A percentile compares a stretch with the other conserved stretches of the same genome.
phyloP scores from a whole-genome alignment of 2,797 vertebrate genomes.

The Fundulus diaphanus region DNA sequence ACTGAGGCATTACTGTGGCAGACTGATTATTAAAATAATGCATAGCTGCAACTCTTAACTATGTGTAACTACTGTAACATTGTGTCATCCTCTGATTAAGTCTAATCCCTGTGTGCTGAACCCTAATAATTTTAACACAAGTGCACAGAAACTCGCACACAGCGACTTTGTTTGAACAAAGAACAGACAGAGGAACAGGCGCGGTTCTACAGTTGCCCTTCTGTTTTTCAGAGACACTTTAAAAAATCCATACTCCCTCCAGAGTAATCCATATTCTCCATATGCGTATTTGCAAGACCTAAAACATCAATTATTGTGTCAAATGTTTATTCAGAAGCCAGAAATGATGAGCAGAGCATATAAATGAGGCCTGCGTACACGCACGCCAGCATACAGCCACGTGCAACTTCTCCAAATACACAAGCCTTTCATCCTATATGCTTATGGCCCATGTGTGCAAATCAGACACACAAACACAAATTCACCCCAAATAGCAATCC shows the following conservation, averaged over 20 bases:
- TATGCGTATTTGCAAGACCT: constrained; percentile 55
- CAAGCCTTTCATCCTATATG: neutral
- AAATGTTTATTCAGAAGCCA: constrained; percentile 57
- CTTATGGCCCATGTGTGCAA: neutral
- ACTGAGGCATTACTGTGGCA: no score
- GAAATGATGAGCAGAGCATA: constrained; percentile 45
- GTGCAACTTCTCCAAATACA: neutral
- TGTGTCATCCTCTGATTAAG: constrained; percentile 55
- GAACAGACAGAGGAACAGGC: constrained; percentile 35
- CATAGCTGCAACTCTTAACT: no score
- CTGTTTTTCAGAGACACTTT: constrained; percentile 64
- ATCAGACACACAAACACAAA: constrained; percentile 23
- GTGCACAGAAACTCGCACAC: constrained; percentile 27
- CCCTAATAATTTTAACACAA: constrained; percentile 34
- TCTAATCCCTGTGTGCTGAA: constrained; percentile 32
- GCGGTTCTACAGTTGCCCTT: constrained; percentile 45
- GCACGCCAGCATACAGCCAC: constrained; percentile 15
- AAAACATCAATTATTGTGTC: constrained; percentile 70
- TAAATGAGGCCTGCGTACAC: constrained; percentile 53
- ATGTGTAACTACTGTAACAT: constrained; percentile 28
- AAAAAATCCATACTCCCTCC: constrained; percentile 60
- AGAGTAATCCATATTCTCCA: constrained; percentile 61
- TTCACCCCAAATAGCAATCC: constrained; percentile 42
- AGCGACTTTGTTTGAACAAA: constrained; percentile 19
- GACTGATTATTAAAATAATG: no score